Evolutionary conservation across 2,113 vertebrate genomes (phyloP), one percentile per base, ranked within the genome.

Genomic region (Cichladusa arquata): DNA sequence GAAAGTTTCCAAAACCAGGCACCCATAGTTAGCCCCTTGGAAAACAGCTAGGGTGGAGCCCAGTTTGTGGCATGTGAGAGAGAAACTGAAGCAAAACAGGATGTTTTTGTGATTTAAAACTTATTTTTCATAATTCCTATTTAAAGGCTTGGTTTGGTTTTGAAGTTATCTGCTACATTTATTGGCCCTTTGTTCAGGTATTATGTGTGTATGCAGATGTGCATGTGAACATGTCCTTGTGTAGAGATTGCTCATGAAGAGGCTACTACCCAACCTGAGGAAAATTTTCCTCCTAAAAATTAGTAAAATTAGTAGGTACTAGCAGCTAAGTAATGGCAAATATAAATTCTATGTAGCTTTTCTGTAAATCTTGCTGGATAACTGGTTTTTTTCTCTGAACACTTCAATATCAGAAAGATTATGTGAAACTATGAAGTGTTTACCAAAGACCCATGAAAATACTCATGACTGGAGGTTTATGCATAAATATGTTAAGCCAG

Each of bases 81-180:
- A 92, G 80, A 89, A 88, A 69, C 54, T 77, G 78, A 64, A 96
- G 67, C 81, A 96, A 96, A 97, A 95, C 96, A 96, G 94, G 92
- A 96, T 96, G 87, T 67, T 95, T 95, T 89, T 86, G 36, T 86
- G 50, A 92, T 94, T 86, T 82, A 62, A 88, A 88, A 71, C 29
- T 47, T 91, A 50, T 54, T 95, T 94, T 95, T 94, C 80, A 11
- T 87, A 50, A 60, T 92, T 94, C 28, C 81, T 89, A 25, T 67
- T 90, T 70, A 80, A 88, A 88, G 72, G 18, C 38, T 61, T 73
- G 19, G 3, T 79, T 88, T 78, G 64, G 19, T 64, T 95, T 92
- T 56, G 61, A 79, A 84, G 26, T 40, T 91, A 73, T 15, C 33
- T 66, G 53, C n/a, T 3, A 3, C 0, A 1, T 81, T 84, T 66